Evolutionary conservation across 2,888 invertebrate species (phyloP), one percentile per base, ranked within the genome.

Genomic region (Drosophila prostipennis): DNA sequence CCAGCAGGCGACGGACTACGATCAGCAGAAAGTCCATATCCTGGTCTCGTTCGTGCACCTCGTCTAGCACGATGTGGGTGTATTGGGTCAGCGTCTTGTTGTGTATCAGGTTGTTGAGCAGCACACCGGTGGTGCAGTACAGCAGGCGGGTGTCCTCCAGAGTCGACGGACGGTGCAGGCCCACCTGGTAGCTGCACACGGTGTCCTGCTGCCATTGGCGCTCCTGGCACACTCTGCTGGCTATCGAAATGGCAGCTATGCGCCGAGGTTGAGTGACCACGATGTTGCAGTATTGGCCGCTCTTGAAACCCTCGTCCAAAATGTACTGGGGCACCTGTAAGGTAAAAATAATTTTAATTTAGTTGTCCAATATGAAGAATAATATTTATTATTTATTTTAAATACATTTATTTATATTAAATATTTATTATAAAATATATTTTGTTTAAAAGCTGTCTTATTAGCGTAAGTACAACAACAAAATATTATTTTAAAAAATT

Each of bases 241-340:
- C 96, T 63, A 99, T 96, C 3, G 97, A 97, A 54, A 96, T 95
- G 13, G 99, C 98, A 7, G 98, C 99, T 80, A 99, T 97, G 84
- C 97, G 94, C 60, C 99, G 94, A 0, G 99, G 99, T 90, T 99
- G 98, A 0, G 99, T 99, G 0, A 98, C 97, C 45, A 96, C 93
- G 74, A 99, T 97, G 90, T 97, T 98, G 89, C 98, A 98, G 52
- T 94, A 94, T 58, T 93, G 92, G 26, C 93, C 93, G 29, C 93
- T 93, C 49, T 93, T 92, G 58, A 93, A 94, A 75, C 94, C 94
- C 78, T 96, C 94, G 79, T 98, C 97, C n/a, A 98, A 92, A 74
- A 99, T 97, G 92, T 95, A 98, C 90, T 98, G 98, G 0, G 98
- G 98, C 0, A 97, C 96, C 91, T 91, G 37, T 7, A n/a, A 3